These are phyloP conservation scores for Cyanocitta stelleri DNA, from an alignment of 2,113 vertebrate genomes.

Conservation along the genomic window DNA sequence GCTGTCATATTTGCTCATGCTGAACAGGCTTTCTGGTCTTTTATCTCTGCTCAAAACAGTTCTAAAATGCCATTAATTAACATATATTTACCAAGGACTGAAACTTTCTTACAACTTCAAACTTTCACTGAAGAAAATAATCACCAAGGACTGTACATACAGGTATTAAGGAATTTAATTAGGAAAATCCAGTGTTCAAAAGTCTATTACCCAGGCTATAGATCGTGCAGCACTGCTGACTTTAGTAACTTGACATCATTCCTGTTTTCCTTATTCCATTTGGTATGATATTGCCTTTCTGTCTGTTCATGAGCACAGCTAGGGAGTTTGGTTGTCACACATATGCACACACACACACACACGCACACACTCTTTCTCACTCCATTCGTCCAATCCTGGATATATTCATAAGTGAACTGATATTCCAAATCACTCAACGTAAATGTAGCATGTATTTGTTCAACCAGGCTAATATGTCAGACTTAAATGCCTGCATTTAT, in stretches of 20 bases:
- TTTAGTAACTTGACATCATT: background rate
- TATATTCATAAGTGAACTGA: background rate
- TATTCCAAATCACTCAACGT: background rate
- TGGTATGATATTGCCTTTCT: background rate
- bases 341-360: rapidly evolving
- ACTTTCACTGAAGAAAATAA: background rate
- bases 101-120: background rate
- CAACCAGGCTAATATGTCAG: background rate
- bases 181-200: background rate
- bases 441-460: background rate
- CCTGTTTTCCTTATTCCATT: background rate
- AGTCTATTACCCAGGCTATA: background rate
- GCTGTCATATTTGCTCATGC: background rate
- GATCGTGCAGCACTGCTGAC: background rate
- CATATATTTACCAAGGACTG: background rate
- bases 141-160: background rate
- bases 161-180: background rate
- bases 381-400: background rate
- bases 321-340: background rate
- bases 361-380: background rate
- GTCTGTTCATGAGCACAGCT: background rate
- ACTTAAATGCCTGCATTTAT: constrained; percentile 11
- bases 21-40: background rate
- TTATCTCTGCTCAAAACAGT: background rate
- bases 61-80: background rate